These are phyloP conservation scores for Micronycteris hirsuta DNA, from an alignment of 2,113 vertebrate genomes.

Conservation along the genomic window DNA sequence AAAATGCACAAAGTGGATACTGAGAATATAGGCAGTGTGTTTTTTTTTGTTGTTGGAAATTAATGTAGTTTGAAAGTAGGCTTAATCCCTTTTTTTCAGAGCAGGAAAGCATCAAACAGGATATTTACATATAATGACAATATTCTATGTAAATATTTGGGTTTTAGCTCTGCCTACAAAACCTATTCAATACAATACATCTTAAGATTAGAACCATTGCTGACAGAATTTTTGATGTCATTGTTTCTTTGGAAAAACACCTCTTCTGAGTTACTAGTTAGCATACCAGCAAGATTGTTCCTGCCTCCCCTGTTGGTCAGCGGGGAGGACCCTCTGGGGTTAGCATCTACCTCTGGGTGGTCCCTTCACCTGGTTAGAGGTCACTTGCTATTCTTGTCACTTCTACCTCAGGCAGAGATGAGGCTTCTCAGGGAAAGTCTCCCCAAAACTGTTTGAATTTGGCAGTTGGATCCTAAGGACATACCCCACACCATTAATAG, in stretches of 20 bases:
- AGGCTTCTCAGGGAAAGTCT: not conserved
- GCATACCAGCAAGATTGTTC: not conserved
- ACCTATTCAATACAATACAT: not conserved
- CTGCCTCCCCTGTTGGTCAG: not conserved
- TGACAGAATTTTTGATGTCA: not conserved
- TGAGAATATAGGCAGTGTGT: not conserved
- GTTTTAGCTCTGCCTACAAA: not conserved
- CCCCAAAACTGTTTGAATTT: not conserved
- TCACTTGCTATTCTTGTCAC: not conserved
- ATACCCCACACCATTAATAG: not conserved
- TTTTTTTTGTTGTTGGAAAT: not conserved
- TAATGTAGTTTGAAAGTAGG: slow-evolving; percentile 3
- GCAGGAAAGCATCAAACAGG: not conserved
- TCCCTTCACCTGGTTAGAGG: not conserved
- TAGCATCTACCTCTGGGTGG: not conserved
- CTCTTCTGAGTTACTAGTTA: not conserved
- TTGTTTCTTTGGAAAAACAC: not conserved
- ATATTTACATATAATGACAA: not conserved
- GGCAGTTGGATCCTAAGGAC: not conserved
- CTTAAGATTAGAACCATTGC: not conserved
- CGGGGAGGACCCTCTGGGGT: not conserved
- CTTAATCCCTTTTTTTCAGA: not conserved
- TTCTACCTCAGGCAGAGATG: not conserved
- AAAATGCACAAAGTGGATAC: not conserved
- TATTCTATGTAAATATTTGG: not conserved